These are phyloP conservation scores for Chymomyza amoena DNA, from an alignment of 2,888 invertebrate species.

Conservation along the genomic window DNA sequence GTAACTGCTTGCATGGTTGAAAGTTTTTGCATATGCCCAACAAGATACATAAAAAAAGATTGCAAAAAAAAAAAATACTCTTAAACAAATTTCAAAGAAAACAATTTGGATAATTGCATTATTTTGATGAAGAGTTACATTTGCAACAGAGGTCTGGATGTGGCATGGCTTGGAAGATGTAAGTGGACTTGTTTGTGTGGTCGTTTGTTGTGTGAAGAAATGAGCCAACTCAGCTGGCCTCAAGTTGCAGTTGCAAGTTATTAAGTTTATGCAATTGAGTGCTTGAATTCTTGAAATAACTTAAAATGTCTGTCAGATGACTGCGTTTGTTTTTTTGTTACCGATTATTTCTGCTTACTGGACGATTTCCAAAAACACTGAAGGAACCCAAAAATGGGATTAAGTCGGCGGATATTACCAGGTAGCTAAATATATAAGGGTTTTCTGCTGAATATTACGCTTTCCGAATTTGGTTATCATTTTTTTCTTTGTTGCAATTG, in stretches of 20 bases:
- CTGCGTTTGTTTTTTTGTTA: background rate
- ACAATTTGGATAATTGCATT: conserved; percentile 73
- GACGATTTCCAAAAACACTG: too few species aligned
- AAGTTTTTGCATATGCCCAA: conserved; percentile 8
- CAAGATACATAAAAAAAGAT: conserved; percentile 23
- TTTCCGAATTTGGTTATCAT: too few species aligned
- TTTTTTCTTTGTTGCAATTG: too few species aligned
- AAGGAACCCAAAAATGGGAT: too few species aligned
- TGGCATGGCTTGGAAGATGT: background rate
- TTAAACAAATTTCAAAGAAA: conserved; percentile 72
- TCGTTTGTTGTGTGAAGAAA: background rate
- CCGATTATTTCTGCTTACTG: too few species aligned
- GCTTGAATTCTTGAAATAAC: background rate
- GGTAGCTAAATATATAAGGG: too few species aligned
- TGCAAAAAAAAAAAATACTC: conserved; percentile 45
- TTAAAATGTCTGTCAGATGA: background rate
- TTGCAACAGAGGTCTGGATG: conserved; percentile 41
- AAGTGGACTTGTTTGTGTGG: background rate
- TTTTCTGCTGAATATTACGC: too few species aligned
- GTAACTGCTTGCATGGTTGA: conserved; percentile 45
- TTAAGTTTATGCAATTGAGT: background rate
- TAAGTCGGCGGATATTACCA: too few species aligned
- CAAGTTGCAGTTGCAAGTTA: background rate
- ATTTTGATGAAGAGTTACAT: conserved; percentile 70
- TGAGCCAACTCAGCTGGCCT: background rate